Percentiles rank a stretch among this genome's conserved stretches.
Conservation (phyloP, 1,140 invertebrate genomes). For the Mactra quadrangularis region DNA sequence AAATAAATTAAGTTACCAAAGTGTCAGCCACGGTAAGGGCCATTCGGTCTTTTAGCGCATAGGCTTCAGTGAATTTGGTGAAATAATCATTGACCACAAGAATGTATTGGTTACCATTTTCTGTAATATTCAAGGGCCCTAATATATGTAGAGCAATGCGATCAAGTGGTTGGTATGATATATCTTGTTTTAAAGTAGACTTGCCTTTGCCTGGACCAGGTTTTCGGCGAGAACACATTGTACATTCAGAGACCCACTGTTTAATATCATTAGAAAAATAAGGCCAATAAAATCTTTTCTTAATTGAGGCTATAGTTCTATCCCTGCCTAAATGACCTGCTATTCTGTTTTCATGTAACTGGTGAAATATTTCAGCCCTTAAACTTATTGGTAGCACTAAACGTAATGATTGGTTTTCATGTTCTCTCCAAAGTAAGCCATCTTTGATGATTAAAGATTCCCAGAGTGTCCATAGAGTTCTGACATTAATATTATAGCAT, state of each 20-base stretch:
- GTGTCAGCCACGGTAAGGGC: slow-evolving; percentile 42
- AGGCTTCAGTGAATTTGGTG: slow-evolving; percentile 69
- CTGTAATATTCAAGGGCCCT: slow-evolving; percentile 2
- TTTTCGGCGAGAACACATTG: slow-evolving; percentile 31
- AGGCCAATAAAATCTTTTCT: slow-evolving; percentile 43
- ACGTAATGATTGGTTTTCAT: too few species aligned
- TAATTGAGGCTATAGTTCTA: slow-evolving; percentile 13
- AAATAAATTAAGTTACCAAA: slow-evolving; percentile 36
- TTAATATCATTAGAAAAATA: slow-evolving; percentile 3
- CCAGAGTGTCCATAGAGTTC: too few species aligned
- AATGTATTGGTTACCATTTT: slow-evolving; percentile 68
- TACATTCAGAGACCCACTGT: slow-evolving; percentile 25
- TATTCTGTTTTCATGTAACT: slow-evolving; percentile 6
- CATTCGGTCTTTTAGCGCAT: slow-evolving; percentile 63
- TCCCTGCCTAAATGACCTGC: slow-evolving; percentile 32
- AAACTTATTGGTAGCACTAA: neutral
- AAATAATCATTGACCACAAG: slow-evolving; percentile 73
- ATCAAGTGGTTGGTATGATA: slow-evolving; percentile 3
- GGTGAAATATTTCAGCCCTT: neutral
- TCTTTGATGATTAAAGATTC: too few species aligned
- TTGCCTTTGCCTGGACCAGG: slow-evolving; percentile 19
- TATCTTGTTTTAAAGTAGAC: slow-evolving; percentile 22
- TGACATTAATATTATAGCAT: too few species aligned
- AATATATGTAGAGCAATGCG: slow-evolving; percentile 55
- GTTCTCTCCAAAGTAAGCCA: too few species aligned